Evolutionary conservation across 92 coral and sea anemone species (phyloP).

Genomic region (Phymanthus crucifer): DNA sequence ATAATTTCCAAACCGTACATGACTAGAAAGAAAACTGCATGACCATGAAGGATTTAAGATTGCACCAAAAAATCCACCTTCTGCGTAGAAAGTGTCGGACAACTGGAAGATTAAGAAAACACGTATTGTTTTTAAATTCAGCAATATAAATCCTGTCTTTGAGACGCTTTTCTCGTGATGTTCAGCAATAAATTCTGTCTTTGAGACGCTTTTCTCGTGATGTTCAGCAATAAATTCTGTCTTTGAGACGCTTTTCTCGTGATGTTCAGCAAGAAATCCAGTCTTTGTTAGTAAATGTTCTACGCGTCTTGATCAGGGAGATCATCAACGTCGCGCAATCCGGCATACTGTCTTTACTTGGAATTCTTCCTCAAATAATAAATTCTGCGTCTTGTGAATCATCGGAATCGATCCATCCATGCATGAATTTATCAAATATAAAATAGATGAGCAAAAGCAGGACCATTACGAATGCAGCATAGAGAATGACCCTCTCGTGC

Average conservation of each 20-base stretch:
- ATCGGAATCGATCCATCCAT: not conserved
- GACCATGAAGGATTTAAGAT: too few relatives aligned
- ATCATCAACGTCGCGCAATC: not conserved
- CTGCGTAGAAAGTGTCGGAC: too few relatives aligned
- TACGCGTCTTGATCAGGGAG: not conserved
- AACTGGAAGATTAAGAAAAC: too few relatives aligned
- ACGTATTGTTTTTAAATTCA: not conserved
- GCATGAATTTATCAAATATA: not conserved
- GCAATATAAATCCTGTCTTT: too few relatives aligned
- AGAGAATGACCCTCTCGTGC: not conserved
- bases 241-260: not conserved
- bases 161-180: not conserved
- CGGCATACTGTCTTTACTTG: not conserved
- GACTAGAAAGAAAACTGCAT: too few relatives aligned
- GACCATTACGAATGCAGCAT: not conserved
- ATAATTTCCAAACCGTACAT: too few relatives aligned
- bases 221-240: not conserved
- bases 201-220: not conserved
- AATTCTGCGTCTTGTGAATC: not conserved
- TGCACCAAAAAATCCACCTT: too few relatives aligned
- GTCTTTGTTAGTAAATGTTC: not conserved
- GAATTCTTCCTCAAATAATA: not conserved
- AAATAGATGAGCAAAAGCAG: slow-evolving; percentile 3
- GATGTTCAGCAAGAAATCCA: not conserved
- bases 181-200: not conserved